Evolutionary conservation across 2,888 invertebrate genomes (phyloP).

Genomic region (Cephus spinipes): DNA sequence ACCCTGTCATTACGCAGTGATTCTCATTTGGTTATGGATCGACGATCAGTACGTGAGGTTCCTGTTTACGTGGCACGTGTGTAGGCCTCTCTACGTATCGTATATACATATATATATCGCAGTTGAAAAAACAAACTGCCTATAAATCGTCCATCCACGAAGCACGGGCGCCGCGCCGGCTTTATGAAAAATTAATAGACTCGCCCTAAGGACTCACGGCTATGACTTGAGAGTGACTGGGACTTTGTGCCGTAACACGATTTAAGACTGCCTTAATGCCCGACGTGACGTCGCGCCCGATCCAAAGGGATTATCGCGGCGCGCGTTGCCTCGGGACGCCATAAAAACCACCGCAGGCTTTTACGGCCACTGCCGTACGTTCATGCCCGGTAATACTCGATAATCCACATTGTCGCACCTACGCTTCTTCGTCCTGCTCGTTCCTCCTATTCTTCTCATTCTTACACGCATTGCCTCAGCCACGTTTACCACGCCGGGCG

Average conservation of each 20-base stretch:
- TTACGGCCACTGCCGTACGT: conserved; percentile 33
- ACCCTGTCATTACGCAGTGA: conserved; percentile 21
- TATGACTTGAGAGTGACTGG: neutral
- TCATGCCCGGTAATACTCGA: conserved; percentile 33
- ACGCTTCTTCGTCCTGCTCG: neutral
- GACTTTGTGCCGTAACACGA: conserved; percentile 9
- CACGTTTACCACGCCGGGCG: neutral
- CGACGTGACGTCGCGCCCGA: conserved; percentile 28
- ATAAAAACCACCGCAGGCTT: conserved; percentile 34
- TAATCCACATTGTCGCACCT: conserved; percentile 38
- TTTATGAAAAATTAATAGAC: conserved; percentile 41
- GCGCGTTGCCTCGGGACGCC: conserved; percentile 16
- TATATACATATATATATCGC: neutral
- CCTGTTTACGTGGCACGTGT: neutral
- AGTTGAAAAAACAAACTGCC: neutral
- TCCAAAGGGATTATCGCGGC: conserved; percentile 36
- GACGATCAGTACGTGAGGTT: neutral
- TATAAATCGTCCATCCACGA: conserved; percentile 19
- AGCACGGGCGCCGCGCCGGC: conserved; percentile 8
- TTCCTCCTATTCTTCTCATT: neutral
- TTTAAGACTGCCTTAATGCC: conserved; percentile 32
- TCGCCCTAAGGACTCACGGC: conserved; percentile 9
- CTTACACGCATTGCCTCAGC: neutral
- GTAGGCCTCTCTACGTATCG: neutral
- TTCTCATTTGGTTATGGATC: conserved; percentile 6